phyloP scores from a whole-genome alignment of 1,140 invertebrate species.

The Camponotus vicinus region DNA sequence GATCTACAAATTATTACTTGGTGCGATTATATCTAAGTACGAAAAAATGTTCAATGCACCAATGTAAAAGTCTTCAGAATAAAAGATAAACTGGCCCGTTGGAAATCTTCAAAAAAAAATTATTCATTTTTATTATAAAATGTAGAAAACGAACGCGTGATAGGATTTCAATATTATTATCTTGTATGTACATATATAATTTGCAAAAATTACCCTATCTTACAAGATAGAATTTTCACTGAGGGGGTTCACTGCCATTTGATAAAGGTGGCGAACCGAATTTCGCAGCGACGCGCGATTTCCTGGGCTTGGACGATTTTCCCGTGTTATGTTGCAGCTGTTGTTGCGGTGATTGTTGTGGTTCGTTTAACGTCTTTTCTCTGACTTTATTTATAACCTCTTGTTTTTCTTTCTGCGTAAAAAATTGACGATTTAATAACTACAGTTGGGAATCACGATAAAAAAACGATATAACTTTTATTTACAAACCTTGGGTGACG shows the following conservation, averaged over 20 bases:
- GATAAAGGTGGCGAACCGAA: conserved; percentile 79
- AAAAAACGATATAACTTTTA: not conserved
- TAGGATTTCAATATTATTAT: conserved; percentile 30
- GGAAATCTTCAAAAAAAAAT: conserved; percentile 14
- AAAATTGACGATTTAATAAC: not conserved
- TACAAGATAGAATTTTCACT: conserved; percentile 64
- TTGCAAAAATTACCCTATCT: not conserved
- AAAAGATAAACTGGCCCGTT: not conserved
- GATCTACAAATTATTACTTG: conserved; percentile 17
- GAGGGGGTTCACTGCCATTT: conserved; percentile 56
- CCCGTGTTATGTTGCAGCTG: conserved; percentile 77
- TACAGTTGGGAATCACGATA: not conserved
- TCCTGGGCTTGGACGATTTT: conserved; percentile 80
- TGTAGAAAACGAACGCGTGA: conserved; percentile 44
- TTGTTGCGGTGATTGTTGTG: conserved; percentile 74
- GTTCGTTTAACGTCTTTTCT: conserved; percentile 32
- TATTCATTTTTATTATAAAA: conserved; percentile 53
- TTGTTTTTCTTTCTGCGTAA: not conserved
- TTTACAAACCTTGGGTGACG: conserved; percentile 56
- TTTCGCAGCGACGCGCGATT: conserved; percentile 87
- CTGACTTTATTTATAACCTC: conserved; percentile 26
- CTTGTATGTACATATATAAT: conserved; percentile 59
- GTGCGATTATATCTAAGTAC: conserved; percentile 26
- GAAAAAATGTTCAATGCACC: conserved; percentile 27
- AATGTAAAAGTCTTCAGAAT: conserved; percentile 18